phyloP scores from a whole-genome alignment of 2,797 vertebrate genomes.

The Sebastes aleutianus region DNA sequence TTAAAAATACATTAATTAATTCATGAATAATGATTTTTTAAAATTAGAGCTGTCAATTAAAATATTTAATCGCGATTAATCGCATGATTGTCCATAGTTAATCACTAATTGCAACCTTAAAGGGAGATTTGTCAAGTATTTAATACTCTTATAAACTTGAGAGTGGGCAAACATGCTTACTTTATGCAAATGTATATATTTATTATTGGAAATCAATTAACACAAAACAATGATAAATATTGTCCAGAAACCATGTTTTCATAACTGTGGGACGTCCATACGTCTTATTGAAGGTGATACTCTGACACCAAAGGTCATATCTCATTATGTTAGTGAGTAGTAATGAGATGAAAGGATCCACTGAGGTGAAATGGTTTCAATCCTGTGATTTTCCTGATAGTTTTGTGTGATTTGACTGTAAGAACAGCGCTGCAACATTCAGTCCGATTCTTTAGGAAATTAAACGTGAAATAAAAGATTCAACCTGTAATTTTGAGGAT shows the following conservation, averaged over 20 bases:
- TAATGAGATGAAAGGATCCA: conserved; percentile 51
- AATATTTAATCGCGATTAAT: no score
- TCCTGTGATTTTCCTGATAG: conserved; percentile 7
- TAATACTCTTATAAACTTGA: no score
- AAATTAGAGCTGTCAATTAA: no score
- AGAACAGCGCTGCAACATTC: neutral
- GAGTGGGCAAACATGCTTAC: no score
- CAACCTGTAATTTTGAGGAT: neutral
- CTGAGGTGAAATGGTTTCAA: conserved; percentile 24
- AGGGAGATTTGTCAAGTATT: no score
- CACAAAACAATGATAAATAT: no score
- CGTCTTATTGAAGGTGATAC: conserved; percentile 53
- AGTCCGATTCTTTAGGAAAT: neutral
- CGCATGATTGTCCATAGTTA: no score
- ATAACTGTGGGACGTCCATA: conserved; percentile 49
- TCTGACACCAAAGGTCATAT: neutral
- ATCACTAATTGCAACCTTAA: no score
- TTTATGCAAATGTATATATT: neutral
- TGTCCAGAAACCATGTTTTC: neutral
- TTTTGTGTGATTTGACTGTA: neutral
- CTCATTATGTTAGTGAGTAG: neutral
- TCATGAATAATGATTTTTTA: no score
- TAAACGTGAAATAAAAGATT: neutral
- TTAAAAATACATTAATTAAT: no score
- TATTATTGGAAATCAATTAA: no score